phyloP scores from a whole-genome alignment of 2,113 vertebrate genomes.

The Neomonachus schauinslandi region DNA sequence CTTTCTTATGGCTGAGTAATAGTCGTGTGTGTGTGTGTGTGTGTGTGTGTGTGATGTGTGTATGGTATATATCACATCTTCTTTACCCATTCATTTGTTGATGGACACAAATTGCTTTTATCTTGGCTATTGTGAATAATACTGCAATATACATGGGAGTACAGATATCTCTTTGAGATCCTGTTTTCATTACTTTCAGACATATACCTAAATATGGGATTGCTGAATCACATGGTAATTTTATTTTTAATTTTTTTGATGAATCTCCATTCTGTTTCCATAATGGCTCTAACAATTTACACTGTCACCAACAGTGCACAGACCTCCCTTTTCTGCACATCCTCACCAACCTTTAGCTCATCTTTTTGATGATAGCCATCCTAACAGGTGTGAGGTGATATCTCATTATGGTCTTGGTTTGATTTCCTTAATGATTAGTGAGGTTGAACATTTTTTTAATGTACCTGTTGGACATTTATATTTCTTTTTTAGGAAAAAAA shows the following conservation, averaged over 20 bases:
- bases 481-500: not conserved
- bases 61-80: not conserved
- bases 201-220: not conserved
- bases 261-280: not conserved
- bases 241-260: not conserved
- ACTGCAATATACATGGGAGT: not conserved
- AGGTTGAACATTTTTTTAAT: not conserved
- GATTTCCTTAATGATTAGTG: not conserved
- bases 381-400: not conserved
- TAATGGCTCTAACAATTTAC: not conserved
- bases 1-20: not conserved
- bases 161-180: not conserved
- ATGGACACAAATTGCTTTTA: not conserved
- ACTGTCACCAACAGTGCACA: not conserved
- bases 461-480: not conserved
- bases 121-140: not conserved
- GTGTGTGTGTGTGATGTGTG: not conserved
- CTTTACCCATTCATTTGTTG: not conserved
- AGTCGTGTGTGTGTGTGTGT: not conserved
- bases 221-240: not conserved
- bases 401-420: not conserved
- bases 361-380: not conserved
- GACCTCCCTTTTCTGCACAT: not conserved
- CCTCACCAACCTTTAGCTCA: not conserved
- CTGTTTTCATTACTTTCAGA: not conserved